These are phyloP conservation scores for Henricia sp. DNA, from an alignment of 53 echinoderm and acorn worm species.

Conservation along the genomic window DNA sequence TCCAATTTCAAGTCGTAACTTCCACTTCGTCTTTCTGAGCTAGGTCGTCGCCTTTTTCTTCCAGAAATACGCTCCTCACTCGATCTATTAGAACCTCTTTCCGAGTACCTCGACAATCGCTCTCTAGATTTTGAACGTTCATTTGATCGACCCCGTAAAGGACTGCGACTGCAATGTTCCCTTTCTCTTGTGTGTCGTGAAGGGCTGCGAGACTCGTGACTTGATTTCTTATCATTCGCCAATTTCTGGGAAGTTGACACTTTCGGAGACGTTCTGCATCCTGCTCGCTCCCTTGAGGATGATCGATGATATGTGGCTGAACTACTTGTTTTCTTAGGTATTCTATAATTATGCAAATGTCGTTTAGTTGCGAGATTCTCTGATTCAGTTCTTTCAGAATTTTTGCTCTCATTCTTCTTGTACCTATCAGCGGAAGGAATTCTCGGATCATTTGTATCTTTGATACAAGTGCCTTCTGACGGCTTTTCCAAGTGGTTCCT, in stretches of 20 bases:
- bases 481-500: neutral
- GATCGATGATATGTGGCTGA: neutral
- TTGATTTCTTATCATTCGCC: neutral
- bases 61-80: neutral
- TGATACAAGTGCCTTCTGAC: neutral
- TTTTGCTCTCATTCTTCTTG: neutral
- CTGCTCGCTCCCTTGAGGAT: neutral
- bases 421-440: neutral
- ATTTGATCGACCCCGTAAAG: neutral
- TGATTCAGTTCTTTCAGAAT: neutral
- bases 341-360: neutral
- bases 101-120: neutral
- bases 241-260: neutral
- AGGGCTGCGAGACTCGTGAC: neutral
- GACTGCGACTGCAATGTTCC: neutral
- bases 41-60: constrained; percentile 28
- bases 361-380: neutral
- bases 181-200: neutral
- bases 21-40: neutral
- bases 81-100: neutral
- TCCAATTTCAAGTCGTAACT: neutral
- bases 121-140: constrained; percentile 32
- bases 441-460: neutral
- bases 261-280: neutral
- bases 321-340: constrained; percentile 12